Base-by-base conservation (phyloP, 2,888 invertebrate genomes). In the Pseudococcus viburni region DNA sequence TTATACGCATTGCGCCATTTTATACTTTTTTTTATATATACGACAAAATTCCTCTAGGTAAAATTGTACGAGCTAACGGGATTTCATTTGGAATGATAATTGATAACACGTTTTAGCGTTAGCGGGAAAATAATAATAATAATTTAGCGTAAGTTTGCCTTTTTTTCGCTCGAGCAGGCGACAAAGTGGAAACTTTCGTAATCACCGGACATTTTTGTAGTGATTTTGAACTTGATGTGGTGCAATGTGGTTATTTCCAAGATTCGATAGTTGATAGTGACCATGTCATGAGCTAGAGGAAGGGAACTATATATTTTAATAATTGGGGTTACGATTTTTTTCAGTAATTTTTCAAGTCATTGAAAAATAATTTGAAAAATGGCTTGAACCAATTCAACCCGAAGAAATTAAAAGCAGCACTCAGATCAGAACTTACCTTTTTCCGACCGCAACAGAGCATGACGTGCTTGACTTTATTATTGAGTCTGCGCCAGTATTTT, bases 381-480 rank as follows among this genome's bases (percentile, higher is more conserved):
- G 19, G 3, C 22, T 19, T 22, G 64, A 64, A 9, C 22, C 22
- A 22, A 64, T 11, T 64, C 19, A 17, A 73, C 6, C 33, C 8
- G 8, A 73, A 3, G 17, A 33, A 26, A 73, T 17, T 8, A 17
- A 9, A 15, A 17, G 33, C 6, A 33, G 1, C 46, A 59, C 1
- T 73, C 46, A 46, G 42, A 64, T 8, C 22, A 48, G n/a, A n/a
- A 80, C 89, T 94, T 93, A 96, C 96, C 96, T 96, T 96, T 94
- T 96, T 96, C 93, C 96, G 95, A 94, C 96, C 96, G 95, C 96
- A 96, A 95, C 96, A 96, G 94, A 96, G 96, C 96, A 96, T 96
- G 94, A 95, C 95, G 93, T 89, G 83, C 84, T 88, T 88, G 42
- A 77, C 15, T 88, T 85, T 88, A 77, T 64, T 85, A 85, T 64